Conservation (phyloP, 2,113 vertebrate genomes). For the Nycticebus coucang region DNA sequence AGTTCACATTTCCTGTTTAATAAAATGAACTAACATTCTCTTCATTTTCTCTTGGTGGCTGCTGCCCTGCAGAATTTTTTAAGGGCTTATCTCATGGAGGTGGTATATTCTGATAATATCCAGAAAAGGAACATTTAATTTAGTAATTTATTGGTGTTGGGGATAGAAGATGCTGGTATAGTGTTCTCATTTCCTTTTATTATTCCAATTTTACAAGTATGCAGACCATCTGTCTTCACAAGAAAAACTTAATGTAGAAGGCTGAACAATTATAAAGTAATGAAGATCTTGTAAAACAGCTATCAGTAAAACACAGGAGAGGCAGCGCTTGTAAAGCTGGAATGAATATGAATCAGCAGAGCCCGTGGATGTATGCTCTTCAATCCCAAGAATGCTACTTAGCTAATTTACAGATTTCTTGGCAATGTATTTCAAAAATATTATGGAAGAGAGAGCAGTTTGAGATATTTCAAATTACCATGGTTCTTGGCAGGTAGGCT, state of each 20-base stretch:
- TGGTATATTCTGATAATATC: neutral
- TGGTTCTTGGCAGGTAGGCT: neutral
- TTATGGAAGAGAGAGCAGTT: neutral
- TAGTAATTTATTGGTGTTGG: constrained; percentile 10
- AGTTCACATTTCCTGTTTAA: neutral
- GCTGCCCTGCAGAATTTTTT: neutral
- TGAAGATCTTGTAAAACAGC: constrained; percentile 58
- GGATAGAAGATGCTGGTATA: neutral
- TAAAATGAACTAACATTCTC: neutral
- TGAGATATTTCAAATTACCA: constrained; percentile 2
- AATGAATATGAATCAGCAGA: neutral
- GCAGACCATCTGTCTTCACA: constrained; percentile 56
- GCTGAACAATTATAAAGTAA: constrained; percentile 58
- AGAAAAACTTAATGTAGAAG: constrained; percentile 28
- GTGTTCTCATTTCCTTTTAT: constrained; percentile 53
- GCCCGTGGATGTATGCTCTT: neutral
- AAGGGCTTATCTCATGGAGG: neutral
- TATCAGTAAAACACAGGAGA: neutral
- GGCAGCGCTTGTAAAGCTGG: neutral
- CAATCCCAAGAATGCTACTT: neutral
- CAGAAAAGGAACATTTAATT: constrained; percentile 41
- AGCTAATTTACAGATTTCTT: neutral
- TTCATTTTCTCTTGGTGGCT: neutral
- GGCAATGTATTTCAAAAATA: constrained; percentile 21
- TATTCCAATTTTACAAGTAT: constrained; percentile 21